Conservation (phyloP, 2,888 invertebrate species). For the Drosophila mimetica region DNA sequence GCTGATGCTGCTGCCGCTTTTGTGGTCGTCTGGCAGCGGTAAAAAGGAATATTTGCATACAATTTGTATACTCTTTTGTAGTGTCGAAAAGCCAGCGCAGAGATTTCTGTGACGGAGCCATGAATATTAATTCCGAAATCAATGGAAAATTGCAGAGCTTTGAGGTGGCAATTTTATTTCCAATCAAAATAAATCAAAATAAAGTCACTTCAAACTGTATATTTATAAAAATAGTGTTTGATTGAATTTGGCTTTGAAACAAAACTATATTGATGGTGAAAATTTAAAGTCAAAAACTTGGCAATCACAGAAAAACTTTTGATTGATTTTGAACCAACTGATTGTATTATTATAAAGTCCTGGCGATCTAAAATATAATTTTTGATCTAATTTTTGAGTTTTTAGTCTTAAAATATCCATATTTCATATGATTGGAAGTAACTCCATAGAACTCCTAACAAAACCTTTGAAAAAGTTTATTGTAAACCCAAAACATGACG, state of each 20-base stretch:
- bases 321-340: too few species aligned
- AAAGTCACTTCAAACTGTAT: not conserved
- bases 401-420: too few species aligned
- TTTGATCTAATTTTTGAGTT: too few species aligned
- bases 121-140: slow-evolving; percentile 20
- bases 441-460: not conserved
- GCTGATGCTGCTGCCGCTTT: slow-evolving; percentile 20
- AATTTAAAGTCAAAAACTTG: not conserved
- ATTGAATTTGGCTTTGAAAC: not conserved
- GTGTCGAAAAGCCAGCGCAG: slow-evolving; percentile 1
- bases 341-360: too few species aligned
- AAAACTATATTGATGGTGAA: too few species aligned
- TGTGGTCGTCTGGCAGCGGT: slow-evolving; percentile 28
- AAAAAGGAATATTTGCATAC: slow-evolving; percentile 34
- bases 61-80: slow-evolving; percentile 41
- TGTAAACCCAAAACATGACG: not conserved
- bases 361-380: too few species aligned
- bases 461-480: not conserved
- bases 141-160: slow-evolving; percentile 5
- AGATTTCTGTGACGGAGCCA: slow-evolving; percentile 12
- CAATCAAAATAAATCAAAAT: not conserved
- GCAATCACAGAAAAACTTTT: too few species aligned
- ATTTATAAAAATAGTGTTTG: not conserved
- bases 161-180: not conserved
- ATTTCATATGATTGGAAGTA: too few species aligned